phyloP scores from a whole-genome alignment of 2,888 invertebrate species.

The Steinernema hermaphroditum region DNA sequence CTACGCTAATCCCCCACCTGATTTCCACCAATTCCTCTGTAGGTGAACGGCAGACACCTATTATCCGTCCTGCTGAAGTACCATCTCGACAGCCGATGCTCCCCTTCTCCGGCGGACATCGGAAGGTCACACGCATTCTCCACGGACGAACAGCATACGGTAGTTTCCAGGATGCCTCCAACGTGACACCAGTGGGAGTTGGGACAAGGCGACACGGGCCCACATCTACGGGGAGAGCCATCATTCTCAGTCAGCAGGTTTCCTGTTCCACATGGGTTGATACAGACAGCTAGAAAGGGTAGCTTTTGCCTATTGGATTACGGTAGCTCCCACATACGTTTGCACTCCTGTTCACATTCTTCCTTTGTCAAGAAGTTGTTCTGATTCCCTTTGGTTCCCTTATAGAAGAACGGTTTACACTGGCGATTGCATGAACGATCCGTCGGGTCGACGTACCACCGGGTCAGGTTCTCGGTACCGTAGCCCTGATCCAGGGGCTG shows the following conservation, averaged over 20 bases:
- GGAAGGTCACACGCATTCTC: constrained; percentile 53
- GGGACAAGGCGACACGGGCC: constrained; percentile 53
- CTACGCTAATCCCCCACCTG: constrained; percentile 44
- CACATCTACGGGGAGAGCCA: constrained; percentile 54
- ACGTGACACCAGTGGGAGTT: constrained; percentile 64
- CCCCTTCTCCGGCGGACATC: constrained; percentile 54
- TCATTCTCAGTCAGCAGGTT: constrained; percentile 51
- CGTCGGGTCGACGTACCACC: constrained; percentile 61
- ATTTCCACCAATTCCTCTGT: constrained; percentile 64
- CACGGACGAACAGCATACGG: constrained; percentile 62
- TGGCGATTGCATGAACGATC: constrained; percentile 58
- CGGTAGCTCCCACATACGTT: constrained; percentile 38
- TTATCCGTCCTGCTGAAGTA: constrained; percentile 42
- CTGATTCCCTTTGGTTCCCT: constrained; percentile 62
- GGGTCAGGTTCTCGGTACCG: constrained; percentile 58
- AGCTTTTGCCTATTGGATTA: background rate
- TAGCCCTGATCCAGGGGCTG: constrained; percentile 57
- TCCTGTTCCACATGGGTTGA: constrained; percentile 62
- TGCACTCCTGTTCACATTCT: constrained; percentile 58
- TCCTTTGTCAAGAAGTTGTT: constrained; percentile 64
- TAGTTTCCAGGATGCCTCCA: constrained; percentile 60
- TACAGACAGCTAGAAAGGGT: constrained; percentile 50
- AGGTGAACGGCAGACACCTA: constrained; percentile 55
- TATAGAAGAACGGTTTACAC: constrained; percentile 62
- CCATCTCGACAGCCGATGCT: constrained; percentile 46